Base-by-base conservation (phyloP, 2,888 invertebrate species). In the Oscheius sp. region DNA sequence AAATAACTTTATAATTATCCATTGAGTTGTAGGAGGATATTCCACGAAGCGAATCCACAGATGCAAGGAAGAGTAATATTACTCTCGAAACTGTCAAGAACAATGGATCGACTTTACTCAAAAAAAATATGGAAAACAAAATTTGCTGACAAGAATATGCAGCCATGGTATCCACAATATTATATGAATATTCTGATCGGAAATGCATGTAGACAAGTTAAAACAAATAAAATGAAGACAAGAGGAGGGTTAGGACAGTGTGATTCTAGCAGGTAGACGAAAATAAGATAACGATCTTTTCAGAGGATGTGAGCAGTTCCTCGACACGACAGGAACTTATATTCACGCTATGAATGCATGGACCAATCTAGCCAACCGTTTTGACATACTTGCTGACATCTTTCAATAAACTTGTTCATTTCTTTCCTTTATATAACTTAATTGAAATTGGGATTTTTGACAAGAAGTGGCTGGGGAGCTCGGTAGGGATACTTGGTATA, bases 401-500 rank as follows among this genome's bases (percentile, higher is more conserved):
- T 59, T 59, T n/a, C 59, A n/a, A n/a, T n/a, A n/a, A n/a, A n/a
- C n/a, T n/a, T n/a, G n/a, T n/a, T n/a, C n/a, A n/a, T 38, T 14
- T 38, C 38, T 38, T n/a, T n/a, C n/a, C n/a, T n/a, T n/a, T n/a
- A n/a, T n/a, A n/a, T n/a, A n/a, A n/a, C n/a, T n/a, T n/a, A n/a
- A n/a, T n/a, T n/a, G n/a, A n/a, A n/a, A n/a, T n/a, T n/a, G n/a
- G 8, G 22, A n/a, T n/a, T n/a, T n/a, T n/a, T n/a, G n/a, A n/a
- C n/a, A n/a, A n/a, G n/a, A n/a, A n/a, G n/a, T n/a, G n/a, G n/a
- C n/a, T n/a, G n/a, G n/a, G n/a, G 30, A n/a, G 59, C 24, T 17
- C 59, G 57, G 49, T 81, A 80, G 2, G 85, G 85, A 59, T 80
- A 80, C n/a, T 74, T 70, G 14, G 87, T 80, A 72, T 98, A 98